Base-by-base conservation (phyloP, 2,888 invertebrate genomes). In the Watsonalla cultraria region DNA sequence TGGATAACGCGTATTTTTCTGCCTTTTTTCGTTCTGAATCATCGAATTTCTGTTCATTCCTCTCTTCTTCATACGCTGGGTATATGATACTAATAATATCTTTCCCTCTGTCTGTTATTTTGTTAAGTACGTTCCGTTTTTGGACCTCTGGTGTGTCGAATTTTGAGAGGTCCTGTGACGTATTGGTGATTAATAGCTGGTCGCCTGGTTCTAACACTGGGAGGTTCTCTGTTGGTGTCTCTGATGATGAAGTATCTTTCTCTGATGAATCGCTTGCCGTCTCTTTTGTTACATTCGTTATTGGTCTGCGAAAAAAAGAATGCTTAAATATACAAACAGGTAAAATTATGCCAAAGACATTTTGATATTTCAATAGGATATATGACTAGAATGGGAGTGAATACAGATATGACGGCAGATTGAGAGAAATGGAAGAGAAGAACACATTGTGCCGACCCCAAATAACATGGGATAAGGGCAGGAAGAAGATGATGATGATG, bases 121-220 rank as follows among this genome's bases (percentile, higher is more conserved):
- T 90, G 67, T 88, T 81, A 0, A 90, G 68, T 0, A 91, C 86
- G 51, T 89, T 90, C 6, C 83, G 73, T 66, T 82, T 84, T 5
- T 86, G 85, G 0, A 77, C 65, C 5, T 88, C 86, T 0, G 77
- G 82, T 0, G 82, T 78, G 13, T 84, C 74, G 34, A 57, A 61
- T 53, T 69, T 71, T 7, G 64, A 54, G 2, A 71, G 46, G 51
- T 84, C 78, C 47, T 54, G 61, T 60, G 57, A 45, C 66, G 51
- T 57, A 45, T 58, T 61, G 7, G 93, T 90, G 49, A 93, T 92
- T 0, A 94, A 79, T 5, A 95, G 79, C 35, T 93, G 90, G 80
- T 95, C 95, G 0, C 93, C 94, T 0, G 94, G 93, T 61, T 92
- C 90, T n/a, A 94, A 64, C 0, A 90, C 84, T 0, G 93, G 93